These are phyloP conservation scores for Pelecanoides urinatrix DNA, from an alignment of 2,113 vertebrate species.

Conservation along the genomic window DNA sequence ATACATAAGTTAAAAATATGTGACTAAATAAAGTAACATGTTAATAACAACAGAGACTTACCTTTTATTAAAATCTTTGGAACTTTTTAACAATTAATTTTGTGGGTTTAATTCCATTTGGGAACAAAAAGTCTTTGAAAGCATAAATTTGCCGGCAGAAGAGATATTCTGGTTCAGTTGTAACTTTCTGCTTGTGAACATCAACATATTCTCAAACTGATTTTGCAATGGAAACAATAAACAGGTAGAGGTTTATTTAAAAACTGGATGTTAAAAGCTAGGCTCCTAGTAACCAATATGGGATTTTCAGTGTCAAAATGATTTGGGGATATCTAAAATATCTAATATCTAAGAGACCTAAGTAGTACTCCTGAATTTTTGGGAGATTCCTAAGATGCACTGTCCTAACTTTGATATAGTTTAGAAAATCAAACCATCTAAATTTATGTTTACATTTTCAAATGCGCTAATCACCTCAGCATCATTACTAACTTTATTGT, in stretches of 20 bases:
- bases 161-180: neutral
- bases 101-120: neutral
- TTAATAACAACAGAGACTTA: neutral
- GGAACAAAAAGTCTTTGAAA: neutral
- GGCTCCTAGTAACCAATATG: neutral
- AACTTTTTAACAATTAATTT: neutral
- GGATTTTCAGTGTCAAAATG: neutral
- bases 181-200: neutral
- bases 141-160: neutral
- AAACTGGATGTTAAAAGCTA: neutral
- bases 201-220: neutral
- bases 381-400: neutral
- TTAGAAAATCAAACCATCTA: neutral
- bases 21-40: neutral
- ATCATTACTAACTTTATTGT: neutral
- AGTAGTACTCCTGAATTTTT: neutral
- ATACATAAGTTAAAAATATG: neutral
- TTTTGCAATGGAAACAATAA: neutral
- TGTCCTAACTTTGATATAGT: neutral
- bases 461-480: neutral
- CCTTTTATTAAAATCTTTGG: neutral
- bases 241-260: neutral
- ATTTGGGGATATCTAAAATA: neutral
- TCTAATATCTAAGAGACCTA: neutral
- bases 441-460: neutral